Base-by-base conservation (phyloP, 2,888 invertebrate genomes). In the Molanna angustata region DNA sequence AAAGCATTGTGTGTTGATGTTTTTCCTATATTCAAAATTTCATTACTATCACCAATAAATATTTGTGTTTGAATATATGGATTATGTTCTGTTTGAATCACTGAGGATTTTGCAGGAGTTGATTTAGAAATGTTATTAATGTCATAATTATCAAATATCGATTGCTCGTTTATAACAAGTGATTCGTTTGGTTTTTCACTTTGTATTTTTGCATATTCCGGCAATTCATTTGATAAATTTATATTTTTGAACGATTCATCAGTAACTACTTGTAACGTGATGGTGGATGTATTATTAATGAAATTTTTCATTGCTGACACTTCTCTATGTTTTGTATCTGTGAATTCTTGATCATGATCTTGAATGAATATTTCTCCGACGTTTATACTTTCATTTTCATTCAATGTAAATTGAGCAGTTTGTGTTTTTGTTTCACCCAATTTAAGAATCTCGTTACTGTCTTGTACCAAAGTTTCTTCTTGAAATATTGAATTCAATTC, bases 171-270 rank as follows among this genome's bases (percentile, higher is more conserved):
- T n/a, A 55, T 47, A 35, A 53, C 52, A 22, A 58, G 21, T 2
- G 56, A 37, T 53, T 57, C 56, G 27, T 22, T 33, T 14, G 37
- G 42, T 32, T 49, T 47, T 44, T 49, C 53, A 14, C 19, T 53
- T 18, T 51, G 40, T 44, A 21, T 44, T 22, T 52, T 54, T 39
- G 54, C 51, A 42, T 44, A 53, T 20, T 21, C 20, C 17, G 4
- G 3, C 3, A 3, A 17, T 17, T 16, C 7, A 3, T 37, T 18
- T n/a, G 9, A 16, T 17, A 16, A 4, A 16, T 37, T 3, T 4
- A 37, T n/a, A 4, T 37, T 18, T 4, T 7, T 37, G 18, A 18
- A 18, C 4, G 7, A 17, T 37, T 37, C 17, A 17, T 37, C 37
- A 3, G 17, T 4, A 16, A 37, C 16, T 16, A 18, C 11, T 17